Base-by-base conservation (phyloP, 1,140 invertebrate species). In the Zaprionus capensis region DNA sequence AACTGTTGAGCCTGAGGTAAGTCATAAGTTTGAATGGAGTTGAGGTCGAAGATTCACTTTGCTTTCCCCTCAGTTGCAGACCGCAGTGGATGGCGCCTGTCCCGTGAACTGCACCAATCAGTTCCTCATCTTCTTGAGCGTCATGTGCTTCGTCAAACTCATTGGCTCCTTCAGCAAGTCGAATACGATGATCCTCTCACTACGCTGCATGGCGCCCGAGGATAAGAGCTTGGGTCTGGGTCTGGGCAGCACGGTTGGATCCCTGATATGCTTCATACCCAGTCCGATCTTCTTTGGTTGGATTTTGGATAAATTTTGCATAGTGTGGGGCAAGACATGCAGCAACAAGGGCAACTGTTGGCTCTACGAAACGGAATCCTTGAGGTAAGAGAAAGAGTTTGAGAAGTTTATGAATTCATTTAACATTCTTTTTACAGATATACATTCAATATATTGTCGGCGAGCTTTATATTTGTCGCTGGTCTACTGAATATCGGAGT, bases 241-340 rank as follows among this genome's bases (percentile, higher is more conserved):
- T 3, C 94, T 96, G 58, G 93, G 94, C 34, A 83, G 95, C 41
- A 94, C 94, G 70, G 93, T 95, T 7, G 94, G 95, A 86, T 95
- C 95, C 46, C 86, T 96, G n/a, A 94, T 95, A 22, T 94, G 95
- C n/a, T 95, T 96, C 59, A 95, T 96, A 79, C 96, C 96, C 0
- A 95, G 95, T 58, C 96, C 96, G 7, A 96, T 96, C 69, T 92
- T 96, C 11, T 96, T 96, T 81, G 96, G 96, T 63, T 95, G 94
- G 78, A 94, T 96, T 65, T 93, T 96, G 86, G 96, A 96, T 95
- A 93, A 92, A 36, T 94, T 95, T 14, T 96, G 96, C 79, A 76
- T 96, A 6, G 94, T 96, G 2, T 96, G 96, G 96, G 96, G 96
- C 4, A 96, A 95, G 85, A 96, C 96, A 5, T 96, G 96, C 77